These are phyloP conservation scores for Tapirus indicus DNA, from an alignment of 2,797 vertebrate species.

Conservation along the genomic window DNA sequence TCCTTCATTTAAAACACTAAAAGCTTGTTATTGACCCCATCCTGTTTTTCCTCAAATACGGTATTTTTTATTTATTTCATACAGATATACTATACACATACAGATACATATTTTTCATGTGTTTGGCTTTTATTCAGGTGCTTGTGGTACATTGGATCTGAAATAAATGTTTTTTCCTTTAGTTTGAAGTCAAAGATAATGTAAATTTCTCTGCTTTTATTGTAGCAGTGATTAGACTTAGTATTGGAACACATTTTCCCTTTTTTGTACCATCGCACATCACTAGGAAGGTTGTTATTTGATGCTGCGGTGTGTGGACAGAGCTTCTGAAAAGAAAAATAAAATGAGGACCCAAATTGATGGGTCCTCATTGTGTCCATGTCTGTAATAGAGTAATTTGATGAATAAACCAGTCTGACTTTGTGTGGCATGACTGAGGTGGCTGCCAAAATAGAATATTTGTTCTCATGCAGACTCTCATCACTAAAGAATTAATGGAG, in stretches of 20 bases:
- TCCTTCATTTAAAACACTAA: not conserved
- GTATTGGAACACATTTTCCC: not conserved
- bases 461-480: slow-evolving; percentile 19
- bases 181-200: slow-evolving; percentile 23
- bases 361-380: not conserved
- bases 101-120: not conserved
- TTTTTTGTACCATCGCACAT: not conserved
- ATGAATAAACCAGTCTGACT: slow-evolving; percentile 34
- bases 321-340: slow-evolving; percentile 63
- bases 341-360: not conserved
- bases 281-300: not conserved
- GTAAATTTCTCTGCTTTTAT: slow-evolving; percentile 49
- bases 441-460: slow-evolving; percentile 43
- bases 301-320: not conserved
- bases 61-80: not conserved
- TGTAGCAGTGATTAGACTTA: slow-evolving; percentile 21
- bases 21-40: not conserved
- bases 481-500: not conserved
- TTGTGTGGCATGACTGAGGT: not conserved
- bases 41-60: not conserved
- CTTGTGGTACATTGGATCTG: not conserved
- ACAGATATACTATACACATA: not conserved
- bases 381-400: slow-evolving; percentile 43
- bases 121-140: slow-evolving; percentile 21
- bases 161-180: slow-evolving; percentile 29